Conservation (phyloP, 2,113 vertebrate genomes). For the Dipodomys merriami region DNA sequence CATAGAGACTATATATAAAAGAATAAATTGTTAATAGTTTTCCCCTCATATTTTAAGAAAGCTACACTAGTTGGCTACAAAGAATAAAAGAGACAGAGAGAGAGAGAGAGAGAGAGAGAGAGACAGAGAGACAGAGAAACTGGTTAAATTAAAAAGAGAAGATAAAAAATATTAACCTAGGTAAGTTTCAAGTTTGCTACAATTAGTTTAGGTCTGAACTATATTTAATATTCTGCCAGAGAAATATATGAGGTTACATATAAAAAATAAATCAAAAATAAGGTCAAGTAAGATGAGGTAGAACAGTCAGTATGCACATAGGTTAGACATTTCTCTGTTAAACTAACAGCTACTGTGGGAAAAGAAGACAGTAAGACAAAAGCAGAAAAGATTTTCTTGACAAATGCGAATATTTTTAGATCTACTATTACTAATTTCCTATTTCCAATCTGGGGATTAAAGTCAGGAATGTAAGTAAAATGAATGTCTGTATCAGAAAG, state of each 20-base stretch:
- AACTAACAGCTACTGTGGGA: background rate
- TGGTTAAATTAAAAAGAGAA: background rate
- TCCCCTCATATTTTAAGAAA: background rate
- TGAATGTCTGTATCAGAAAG: background rate
- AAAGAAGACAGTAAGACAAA: background rate
- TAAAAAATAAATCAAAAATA: background rate
- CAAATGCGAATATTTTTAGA: background rate
- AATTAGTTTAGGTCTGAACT: background rate
- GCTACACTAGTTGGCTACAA: background rate
- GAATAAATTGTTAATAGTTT: background rate
- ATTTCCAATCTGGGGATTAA: background rate
- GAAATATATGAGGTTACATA: background rate
- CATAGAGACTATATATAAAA: background rate
- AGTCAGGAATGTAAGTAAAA: slow-evolving; percentile 34
- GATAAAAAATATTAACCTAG: background rate
- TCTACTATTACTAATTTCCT: background rate
- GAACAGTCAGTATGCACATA: background rate
- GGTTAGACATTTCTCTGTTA: background rate
- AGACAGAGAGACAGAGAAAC: no score
- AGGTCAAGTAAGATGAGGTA: background rate
- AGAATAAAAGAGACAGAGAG: background rate
- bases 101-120: no score
- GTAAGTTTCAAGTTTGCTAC: background rate
- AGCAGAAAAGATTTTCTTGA: background rate
- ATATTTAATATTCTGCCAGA: background rate